Conservation (phyloP, 2,113 vertebrate species). For the Boleophthalmus pectinirostris region DNA sequence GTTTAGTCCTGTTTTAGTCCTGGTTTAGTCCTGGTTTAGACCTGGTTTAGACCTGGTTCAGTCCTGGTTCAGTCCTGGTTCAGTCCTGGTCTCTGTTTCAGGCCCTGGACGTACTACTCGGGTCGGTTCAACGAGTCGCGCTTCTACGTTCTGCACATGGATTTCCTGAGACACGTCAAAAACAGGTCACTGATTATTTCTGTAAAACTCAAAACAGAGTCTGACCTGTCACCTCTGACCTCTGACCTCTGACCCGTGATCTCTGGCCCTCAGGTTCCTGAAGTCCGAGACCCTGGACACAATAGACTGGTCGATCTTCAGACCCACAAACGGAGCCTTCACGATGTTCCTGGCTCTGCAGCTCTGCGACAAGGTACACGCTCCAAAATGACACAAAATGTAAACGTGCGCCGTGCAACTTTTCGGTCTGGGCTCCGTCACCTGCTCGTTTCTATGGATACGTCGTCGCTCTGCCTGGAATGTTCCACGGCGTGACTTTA, state of each 20-base stretch:
- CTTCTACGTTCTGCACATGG: constrained; percentile 85
- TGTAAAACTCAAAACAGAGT: no score
- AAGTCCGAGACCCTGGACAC: constrained; percentile 69
- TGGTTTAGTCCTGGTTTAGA: no score
- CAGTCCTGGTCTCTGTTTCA: no score
- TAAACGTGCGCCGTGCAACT: no score
- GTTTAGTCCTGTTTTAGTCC: no score
- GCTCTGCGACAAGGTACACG: constrained; percentile 86
- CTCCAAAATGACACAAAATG: no score
- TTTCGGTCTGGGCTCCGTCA: no score
- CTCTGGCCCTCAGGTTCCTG: constrained; percentile 79
- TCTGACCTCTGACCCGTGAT: background rate
- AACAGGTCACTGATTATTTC: constrained; percentile 92
- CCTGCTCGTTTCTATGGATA: no score
- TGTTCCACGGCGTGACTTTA: no score
- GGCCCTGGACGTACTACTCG: constrained; percentile 74
- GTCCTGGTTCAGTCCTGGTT: constrained; percentile 1
- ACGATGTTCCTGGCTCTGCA: constrained; percentile 86
- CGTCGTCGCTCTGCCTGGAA: no score
- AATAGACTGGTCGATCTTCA: constrained; percentile 75
- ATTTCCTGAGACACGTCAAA: constrained; percentile 85
- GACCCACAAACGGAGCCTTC: constrained; percentile 87
- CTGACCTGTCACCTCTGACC: background rate
- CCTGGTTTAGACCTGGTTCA: background rate
- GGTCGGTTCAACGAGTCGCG: constrained; percentile 64